Conservation (phyloP, 2,888 invertebrate species). For the Hypercompe scribonia region DNA sequence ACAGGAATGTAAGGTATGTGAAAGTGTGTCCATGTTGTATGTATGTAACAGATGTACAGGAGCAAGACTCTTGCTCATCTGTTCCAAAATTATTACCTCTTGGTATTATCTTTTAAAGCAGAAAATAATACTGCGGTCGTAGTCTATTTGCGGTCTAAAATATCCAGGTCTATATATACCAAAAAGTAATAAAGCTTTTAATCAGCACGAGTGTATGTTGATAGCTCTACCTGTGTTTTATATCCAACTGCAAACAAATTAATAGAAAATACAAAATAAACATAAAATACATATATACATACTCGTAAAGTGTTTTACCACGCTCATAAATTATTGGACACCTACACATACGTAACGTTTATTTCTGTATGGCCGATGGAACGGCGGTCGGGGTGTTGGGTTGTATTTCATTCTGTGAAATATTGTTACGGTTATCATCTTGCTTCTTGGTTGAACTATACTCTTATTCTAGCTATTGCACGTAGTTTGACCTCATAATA, state of each 20-base stretch:
- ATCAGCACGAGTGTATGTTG: neutral
- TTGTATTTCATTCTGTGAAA: constrained; percentile 48
- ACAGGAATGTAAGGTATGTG: too few species aligned
- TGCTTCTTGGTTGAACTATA: constrained; percentile 24
- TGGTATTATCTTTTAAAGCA: neutral
- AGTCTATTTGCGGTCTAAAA: neutral
- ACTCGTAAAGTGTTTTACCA: constrained; percentile 13
- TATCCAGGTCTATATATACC: too few species aligned
- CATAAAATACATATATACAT: constrained; percentile 17
- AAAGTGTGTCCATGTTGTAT: too few species aligned
- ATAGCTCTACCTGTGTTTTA: neutral
- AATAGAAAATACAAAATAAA: constrained; percentile 21
- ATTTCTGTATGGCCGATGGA: constrained; percentile 41
- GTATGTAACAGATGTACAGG: too few species aligned
- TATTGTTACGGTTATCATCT: constrained; percentile 44
- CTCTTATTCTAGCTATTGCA: constrained; percentile 33
- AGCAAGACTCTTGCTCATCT: too few species aligned
- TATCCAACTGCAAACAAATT: neutral
- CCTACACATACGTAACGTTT: constrained; percentile 32
- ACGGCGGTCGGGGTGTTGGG: constrained; percentile 32
- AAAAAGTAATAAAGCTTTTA: neutral
- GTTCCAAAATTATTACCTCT: neutral
- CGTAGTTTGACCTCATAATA: constrained; percentile 13
- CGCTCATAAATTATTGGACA: constrained; percentile 36
- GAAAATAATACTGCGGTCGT: neutral